Percentiles rank a stretch among this genome's conserved stretches.
Evolutionary conservation across 1,140 invertebrate species (phyloP).

Genomic region (Drosophila obscura): DNA sequence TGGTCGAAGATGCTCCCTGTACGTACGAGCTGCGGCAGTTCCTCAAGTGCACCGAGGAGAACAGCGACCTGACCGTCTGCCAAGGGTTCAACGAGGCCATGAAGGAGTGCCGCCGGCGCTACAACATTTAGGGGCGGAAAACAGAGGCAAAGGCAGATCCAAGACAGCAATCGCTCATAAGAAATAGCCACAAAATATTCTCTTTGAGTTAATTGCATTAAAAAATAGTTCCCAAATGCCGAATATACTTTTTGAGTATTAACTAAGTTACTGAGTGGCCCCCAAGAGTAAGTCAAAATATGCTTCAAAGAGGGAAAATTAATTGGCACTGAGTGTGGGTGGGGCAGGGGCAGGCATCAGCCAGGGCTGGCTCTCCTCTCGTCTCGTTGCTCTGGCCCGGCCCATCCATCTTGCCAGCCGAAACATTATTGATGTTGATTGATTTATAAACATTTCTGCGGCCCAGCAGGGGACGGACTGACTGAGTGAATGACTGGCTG

Average conservation of each 20-base stretch:
- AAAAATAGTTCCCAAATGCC: too few relatives aligned
- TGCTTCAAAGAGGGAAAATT: constrained; percentile 31
- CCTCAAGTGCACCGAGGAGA: constrained; percentile 92
- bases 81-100: constrained; percentile 96
- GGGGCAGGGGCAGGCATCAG: constrained; percentile 26
- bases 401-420: constrained; percentile 60
- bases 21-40: constrained; percentile 95
- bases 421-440: constrained; percentile 78
- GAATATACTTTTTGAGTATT: too few relatives aligned
- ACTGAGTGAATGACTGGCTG: too few relatives aligned
- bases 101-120: constrained; percentile 90
- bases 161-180: neutral
- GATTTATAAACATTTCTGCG: constrained; percentile 77
- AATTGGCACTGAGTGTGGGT: constrained; percentile 43
- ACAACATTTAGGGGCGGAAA: constrained; percentile 46
- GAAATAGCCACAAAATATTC: too few relatives aligned
- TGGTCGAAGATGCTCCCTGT: constrained; percentile 88
- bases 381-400: constrained; percentile 16
- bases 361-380: constrained; percentile 13
- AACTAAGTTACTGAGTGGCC: too few relatives aligned
- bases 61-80: constrained; percentile 92
- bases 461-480: neutral
- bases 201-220: too few relatives aligned
- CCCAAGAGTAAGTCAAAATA: neutral
- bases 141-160: too few relatives aligned